Conservation (phyloP, 2,797 vertebrate species). For the Epinephelus awoara region DNA sequence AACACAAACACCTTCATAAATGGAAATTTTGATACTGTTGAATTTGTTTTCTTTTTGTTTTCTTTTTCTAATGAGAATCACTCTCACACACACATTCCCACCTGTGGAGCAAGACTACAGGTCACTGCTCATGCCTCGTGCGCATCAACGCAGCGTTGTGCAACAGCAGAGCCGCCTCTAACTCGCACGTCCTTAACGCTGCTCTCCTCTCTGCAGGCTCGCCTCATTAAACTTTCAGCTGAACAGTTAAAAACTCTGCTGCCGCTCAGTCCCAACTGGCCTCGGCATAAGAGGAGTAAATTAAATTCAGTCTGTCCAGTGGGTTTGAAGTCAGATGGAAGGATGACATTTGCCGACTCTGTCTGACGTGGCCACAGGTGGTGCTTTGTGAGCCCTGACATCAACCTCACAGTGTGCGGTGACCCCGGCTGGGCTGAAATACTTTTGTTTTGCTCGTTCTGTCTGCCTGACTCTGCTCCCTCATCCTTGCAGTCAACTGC, state of each 20-base stretch:
- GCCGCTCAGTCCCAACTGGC: slow-evolving; percentile 49
- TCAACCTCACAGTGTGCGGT: slow-evolving; percentile 18
- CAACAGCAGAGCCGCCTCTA: slow-evolving; percentile 49
- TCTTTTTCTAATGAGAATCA: background rate
- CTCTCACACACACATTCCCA: slow-evolving; percentile 7
- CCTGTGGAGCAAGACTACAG: slow-evolving; percentile 56
- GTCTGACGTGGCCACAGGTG: slow-evolving; percentile 62
- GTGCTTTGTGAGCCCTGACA: slow-evolving; percentile 45
- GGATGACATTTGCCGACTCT: slow-evolving; percentile 55
- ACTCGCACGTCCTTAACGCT: slow-evolving; percentile 43
- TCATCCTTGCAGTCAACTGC: slow-evolving; percentile 85
- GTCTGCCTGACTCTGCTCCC: slow-evolving; percentile 26
- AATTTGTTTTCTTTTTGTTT: slow-evolving; percentile 2
- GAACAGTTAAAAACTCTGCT: slow-evolving; percentile 68
- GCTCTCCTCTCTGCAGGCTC: slow-evolving; percentile 48
- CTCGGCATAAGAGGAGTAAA: slow-evolving; percentile 52
- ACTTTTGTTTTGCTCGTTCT: slow-evolving; percentile 6
- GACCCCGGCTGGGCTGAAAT: slow-evolving; percentile 23
- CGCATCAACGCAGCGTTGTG: slow-evolving; percentile 44
- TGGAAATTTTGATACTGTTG: background rate
- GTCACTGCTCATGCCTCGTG: slow-evolving; percentile 58
- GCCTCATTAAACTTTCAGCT: slow-evolving; percentile 76
- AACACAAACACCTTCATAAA: background rate
- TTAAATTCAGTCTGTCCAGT: slow-evolving; percentile 63
- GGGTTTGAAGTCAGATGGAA: slow-evolving; percentile 73